Conservation (phyloP, 1,140 invertebrate species). For the Paraescarpia echinospica region DNA sequence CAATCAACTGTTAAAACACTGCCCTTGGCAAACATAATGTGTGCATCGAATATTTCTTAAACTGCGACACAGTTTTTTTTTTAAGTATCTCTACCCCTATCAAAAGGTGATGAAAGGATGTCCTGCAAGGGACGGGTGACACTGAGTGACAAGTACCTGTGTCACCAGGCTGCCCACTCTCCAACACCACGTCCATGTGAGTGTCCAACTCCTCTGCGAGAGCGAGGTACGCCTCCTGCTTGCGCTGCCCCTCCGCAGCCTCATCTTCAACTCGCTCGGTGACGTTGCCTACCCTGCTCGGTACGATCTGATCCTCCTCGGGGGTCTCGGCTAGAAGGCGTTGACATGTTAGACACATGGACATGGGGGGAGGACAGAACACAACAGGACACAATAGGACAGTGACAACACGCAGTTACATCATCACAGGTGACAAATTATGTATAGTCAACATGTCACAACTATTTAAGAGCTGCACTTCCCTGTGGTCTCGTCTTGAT, state of each 20-base stretch:
- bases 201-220: slow-evolving; percentile 3
- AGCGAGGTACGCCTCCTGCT: not conserved
- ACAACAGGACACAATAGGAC: not conserved
- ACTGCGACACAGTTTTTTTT: not conserved
- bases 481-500: too few species aligned
- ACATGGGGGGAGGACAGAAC: not conserved
- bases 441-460: not conserved
- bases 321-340: not conserved
- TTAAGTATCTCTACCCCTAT: not conserved
- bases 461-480: not conserved
- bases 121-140: not conserved
- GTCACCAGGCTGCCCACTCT: not conserved
- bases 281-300: not conserved
- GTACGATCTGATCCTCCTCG: slow-evolving; percentile 8
- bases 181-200: not conserved
- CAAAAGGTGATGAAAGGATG: not conserved
- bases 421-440: not conserved
- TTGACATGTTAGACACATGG: not conserved
- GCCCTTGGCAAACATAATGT: not conserved
- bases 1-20: not conserved
- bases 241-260: not conserved
- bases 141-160: not conserved
- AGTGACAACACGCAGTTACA: not conserved
- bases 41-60: not conserved
- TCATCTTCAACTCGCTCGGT: not conserved